Evolutionary conservation across 1,140 invertebrate species (phyloP).

Genomic region (Diorhabda carinulata): DNA sequence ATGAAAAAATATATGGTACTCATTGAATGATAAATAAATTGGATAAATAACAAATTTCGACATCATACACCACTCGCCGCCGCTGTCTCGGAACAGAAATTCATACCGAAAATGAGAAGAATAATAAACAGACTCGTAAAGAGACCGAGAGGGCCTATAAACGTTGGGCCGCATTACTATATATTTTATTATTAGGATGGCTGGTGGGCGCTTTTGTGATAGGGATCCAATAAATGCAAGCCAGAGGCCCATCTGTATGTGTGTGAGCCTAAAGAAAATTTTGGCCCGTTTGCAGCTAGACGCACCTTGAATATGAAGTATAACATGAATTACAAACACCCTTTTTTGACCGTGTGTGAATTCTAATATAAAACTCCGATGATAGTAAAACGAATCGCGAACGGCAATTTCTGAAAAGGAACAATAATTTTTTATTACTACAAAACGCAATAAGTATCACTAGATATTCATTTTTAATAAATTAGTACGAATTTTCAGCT

Average conservation of each 20-base stretch:
- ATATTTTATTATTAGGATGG: constrained; percentile 10
- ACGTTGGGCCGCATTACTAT: constrained; percentile 8
- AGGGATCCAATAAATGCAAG: constrained; percentile 10
- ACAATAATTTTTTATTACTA: too few species aligned
- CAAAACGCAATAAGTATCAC: too few species aligned
- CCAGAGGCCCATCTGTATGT: constrained; percentile 5
- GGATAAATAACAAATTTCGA: too few species aligned
- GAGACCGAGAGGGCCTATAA: constrained; percentile 10
- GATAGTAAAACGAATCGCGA: background rate
- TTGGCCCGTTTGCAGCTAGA: background rate
- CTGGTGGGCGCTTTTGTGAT: constrained; percentile 10
- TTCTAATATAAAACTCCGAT: background rate
- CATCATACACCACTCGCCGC: too few species aligned
- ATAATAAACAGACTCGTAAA: constrained; percentile 14
- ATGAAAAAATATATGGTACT: too few species aligned
- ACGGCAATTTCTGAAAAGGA: too few species aligned
- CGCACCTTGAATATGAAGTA: constrained; percentile 10
- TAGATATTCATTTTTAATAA: too few species aligned
- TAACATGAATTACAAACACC: background rate
- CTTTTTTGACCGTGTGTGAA: background rate
- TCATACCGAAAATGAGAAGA: constrained; percentile 15
- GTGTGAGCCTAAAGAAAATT: constrained; percentile 9
- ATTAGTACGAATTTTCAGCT: too few species aligned
- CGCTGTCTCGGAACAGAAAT: constrained; percentile 3
- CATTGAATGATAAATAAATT: too few species aligned